Base-by-base conservation (phyloP, 92 coral and sea anemone genomes). In the Actinostola sp. region DNA sequence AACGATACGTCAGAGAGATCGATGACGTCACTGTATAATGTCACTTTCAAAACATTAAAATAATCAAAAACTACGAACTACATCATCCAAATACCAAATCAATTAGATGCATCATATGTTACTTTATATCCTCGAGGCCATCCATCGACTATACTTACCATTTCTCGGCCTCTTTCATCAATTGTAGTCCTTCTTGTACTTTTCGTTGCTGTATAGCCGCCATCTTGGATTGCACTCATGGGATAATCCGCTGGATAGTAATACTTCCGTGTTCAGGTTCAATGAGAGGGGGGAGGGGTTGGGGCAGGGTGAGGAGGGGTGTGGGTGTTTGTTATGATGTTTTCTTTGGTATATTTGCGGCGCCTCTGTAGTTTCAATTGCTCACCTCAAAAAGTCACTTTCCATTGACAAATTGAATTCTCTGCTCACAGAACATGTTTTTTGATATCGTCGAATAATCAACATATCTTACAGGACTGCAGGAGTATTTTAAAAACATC, bases 131-230 rank as follows among this genome's bases (percentile, higher is more conserved):
- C 13, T 10, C 16, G 29, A 32, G 13, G 0, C 13, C 17, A 67
- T 16, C 26, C 43, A 9, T 24, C 11, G 6, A 27, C 0, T 1
- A 66, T 14, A 86, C 93, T 87, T 57, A 94, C 98, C 78, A 82
- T 64, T 91, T 94, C 70, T 94, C 98, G 3, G 94, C 98, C 68
- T 94, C 98, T 72, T 86, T 90, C 82, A 94, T 75, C 43, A 94
- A 82, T 65, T 72, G 75, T 13, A 88, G 59, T 14, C 98, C 98
- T 71, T 94, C 98, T 56, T 87, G 86, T 10, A 88, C 78, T 78
- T 94, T 94, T 74, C 84, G 60, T 76, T 91, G 88, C 53, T 86
- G 91, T 52, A 93, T 30, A 36, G 97, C 91, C 81, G 98, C 98
- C 98, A 94, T 94, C 46, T 94, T 92, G 85, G 58, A 83, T 81